Evolutionary conservation across 23 tunicate species (phyloP).

Genomic region (Ascidia mentula): DNA sequence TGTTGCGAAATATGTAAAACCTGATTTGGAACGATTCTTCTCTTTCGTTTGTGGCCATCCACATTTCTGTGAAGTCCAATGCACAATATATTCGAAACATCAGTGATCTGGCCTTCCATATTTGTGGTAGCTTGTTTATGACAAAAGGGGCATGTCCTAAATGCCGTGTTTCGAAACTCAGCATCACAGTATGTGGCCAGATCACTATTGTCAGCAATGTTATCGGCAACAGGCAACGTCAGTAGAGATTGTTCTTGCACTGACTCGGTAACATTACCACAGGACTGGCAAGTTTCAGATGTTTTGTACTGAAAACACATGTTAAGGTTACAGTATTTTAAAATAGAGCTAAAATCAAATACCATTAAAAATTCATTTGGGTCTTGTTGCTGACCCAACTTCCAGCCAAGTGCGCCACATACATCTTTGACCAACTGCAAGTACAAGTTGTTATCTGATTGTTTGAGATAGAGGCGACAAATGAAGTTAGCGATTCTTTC

Average conservation of each 20-base stretch:
- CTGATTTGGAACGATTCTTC: neutral
- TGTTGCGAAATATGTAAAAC: neutral
- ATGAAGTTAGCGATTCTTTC: neutral
- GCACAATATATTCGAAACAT: neutral
- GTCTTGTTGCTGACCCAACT: neutral
- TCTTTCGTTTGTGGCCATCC: neutral
- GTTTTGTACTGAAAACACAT: neutral
- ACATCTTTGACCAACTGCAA: neutral
- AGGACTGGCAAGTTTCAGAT: neutral
- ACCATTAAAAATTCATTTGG: neutral
- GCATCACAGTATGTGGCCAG: neutral
- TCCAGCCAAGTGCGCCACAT: neutral
- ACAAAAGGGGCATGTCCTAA: neutral
- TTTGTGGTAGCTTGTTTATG: neutral
- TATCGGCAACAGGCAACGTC: neutral
- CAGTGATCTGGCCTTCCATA: neutral
- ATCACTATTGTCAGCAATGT: neutral
- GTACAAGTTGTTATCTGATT: neutral
- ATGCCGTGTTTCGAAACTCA: neutral
- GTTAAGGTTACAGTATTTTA: neutral
- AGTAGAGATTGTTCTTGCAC: neutral
- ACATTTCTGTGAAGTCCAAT: neutral
- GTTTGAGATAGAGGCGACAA: neutral
- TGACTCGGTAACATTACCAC: neutral
- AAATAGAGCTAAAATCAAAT: neutral